Conservation (phyloP, 2,113 vertebrate genomes). For the Spea bombifrons region DNA sequence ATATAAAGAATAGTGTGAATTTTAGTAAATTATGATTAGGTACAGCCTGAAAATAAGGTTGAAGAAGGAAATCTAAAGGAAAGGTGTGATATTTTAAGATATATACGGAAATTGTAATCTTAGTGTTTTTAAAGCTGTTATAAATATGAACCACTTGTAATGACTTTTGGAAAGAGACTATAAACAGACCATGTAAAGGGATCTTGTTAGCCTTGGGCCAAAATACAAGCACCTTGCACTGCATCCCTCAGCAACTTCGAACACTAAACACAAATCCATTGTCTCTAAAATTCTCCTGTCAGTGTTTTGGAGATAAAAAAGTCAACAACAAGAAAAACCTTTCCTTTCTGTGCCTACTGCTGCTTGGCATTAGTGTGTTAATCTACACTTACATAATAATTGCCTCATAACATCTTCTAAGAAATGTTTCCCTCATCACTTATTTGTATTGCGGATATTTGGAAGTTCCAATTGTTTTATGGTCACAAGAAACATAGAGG, state of each 20-base stretch:
- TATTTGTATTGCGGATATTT: background rate
- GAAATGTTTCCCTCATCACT: constrained; percentile 10
- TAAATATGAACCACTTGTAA: too few relatives aligned
- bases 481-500: background rate
- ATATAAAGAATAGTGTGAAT: too few relatives aligned
- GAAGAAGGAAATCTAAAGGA: too few relatives aligned
- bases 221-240: constrained; percentile 1
- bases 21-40: too few relatives aligned
- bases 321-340: background rate
- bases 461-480: background rate
- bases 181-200: background rate
- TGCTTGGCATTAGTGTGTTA: background rate
- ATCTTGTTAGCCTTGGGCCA: constrained; percentile 1
- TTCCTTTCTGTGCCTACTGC: background rate
- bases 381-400: too few relatives aligned
- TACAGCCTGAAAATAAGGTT: too few relatives aligned
- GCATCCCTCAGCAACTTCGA: constrained; percentile 26
- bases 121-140: too few relatives aligned
- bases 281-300: constrained; percentile 1
- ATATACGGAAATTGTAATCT: too few relatives aligned
- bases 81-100: too few relatives aligned
- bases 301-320: constrained; percentile 34
- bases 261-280: constrained; percentile 27
- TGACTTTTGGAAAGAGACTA: too few relatives aligned
- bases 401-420: background rate